Conservation (phyloP, 2,113 vertebrate genomes). For the Patagioenas fasciata region DNA sequence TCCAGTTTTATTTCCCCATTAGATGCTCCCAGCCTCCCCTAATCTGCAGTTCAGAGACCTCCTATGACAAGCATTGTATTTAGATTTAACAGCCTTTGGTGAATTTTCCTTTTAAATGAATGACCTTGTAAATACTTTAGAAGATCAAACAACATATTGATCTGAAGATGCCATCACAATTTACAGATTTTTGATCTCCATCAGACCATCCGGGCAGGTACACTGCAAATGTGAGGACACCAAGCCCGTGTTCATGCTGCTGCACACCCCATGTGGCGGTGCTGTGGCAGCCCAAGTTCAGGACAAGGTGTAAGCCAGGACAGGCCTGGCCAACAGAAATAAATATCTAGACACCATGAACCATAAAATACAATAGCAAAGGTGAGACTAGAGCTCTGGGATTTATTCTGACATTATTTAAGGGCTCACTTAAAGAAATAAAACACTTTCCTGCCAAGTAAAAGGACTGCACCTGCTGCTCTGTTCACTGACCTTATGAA, state of each 20-base stretch:
- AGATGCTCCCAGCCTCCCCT: neutral
- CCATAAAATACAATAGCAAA: neutral
- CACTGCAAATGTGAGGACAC: neutral
- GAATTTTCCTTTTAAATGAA: neutral
- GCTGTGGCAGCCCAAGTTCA: neutral
- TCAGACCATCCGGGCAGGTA: neutral
- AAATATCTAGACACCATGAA: neutral
- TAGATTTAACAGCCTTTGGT: neutral
- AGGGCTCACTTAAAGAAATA: neutral
- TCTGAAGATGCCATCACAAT: neutral
- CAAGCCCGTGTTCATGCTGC: neutral
- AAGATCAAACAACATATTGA: neutral
- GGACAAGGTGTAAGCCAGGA: neutral
- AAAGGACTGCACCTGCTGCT: neutral
- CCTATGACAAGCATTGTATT: rapidly evolving
- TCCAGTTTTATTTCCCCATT: neutral
- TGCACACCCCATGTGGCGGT: neutral
- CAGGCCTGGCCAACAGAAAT: neutral
- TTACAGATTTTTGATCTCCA: neutral
- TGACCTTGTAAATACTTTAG: neutral
- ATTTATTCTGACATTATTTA: neutral
- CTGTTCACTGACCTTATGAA: constrained; percentile 80
- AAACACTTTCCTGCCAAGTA: neutral
- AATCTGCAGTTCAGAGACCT: neutral
- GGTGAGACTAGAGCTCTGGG: neutral